phyloP scores from a whole-genome alignment of 2,113 vertebrate genomes.

The Sylvietta virens region DNA sequence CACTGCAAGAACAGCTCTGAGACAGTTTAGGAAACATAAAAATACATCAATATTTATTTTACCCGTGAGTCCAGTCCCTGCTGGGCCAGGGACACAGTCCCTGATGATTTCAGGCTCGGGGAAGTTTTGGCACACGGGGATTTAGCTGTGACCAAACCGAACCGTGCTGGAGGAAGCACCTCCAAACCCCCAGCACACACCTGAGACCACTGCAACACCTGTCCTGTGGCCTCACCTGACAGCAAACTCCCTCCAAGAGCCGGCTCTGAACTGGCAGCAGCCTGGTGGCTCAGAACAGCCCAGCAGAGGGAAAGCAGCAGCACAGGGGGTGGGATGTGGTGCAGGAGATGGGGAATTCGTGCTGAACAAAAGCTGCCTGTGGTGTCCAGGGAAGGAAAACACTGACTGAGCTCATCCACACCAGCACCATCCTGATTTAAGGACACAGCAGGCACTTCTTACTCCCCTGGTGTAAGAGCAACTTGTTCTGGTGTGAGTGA shows the following conservation, averaged over 20 bases:
- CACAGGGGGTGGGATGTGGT: neutral
- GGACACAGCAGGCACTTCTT: neutral
- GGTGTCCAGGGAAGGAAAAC: neutral
- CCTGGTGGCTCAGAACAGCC: neutral
- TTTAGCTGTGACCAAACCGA: neutral
- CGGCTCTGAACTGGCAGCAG: neutral
- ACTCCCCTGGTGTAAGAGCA: neutral
- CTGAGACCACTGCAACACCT: neutral
- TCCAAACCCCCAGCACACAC: neutral
- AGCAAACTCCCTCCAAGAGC: neutral
- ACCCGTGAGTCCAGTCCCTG: neutral
- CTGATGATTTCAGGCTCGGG: neutral
- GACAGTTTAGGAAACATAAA: neutral
- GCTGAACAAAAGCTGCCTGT: neutral
- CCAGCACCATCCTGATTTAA: neutral
- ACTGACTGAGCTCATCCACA: neutral
- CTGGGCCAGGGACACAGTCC: neutral
- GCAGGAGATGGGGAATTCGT: neutral
- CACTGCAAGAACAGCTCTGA: neutral
- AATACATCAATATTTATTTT: neutral
- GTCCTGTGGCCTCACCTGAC: neutral
- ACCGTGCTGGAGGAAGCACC: neutral
- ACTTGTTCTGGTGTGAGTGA: neutral
- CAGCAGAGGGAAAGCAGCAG: neutral
- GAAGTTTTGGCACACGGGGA: neutral